A percentile compares a stretch with the other conserved stretches of the same genome.
phyloP scores from a whole-genome alignment of 2,113 vertebrate species.

The Nettapus auritus region DNA sequence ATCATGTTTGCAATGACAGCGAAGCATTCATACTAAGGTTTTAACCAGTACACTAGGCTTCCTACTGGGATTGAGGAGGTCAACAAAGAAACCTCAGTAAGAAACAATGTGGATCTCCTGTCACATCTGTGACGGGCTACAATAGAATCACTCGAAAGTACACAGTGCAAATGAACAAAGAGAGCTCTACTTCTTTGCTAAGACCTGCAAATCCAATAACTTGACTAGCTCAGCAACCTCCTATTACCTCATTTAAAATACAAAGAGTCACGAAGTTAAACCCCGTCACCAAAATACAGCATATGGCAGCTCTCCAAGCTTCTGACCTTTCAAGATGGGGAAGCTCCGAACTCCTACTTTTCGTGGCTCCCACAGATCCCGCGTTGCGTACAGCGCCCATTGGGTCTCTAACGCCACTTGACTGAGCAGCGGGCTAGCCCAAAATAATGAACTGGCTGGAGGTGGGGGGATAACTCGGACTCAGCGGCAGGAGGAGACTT shows the following conservation, averaged over 20 bases:
- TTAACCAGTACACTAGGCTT: neutral
- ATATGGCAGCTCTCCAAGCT: neutral
- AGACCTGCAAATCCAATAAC: constrained; percentile 13
- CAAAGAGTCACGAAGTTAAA: neutral
- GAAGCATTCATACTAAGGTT: neutral
- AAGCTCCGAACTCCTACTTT: neutral
- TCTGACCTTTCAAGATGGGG: neutral
- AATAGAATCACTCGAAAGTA: neutral
- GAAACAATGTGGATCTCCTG: neutral
- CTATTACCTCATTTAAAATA: neutral
- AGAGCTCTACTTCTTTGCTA: neutral
- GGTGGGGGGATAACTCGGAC: neutral
- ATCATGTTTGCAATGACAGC: neutral
- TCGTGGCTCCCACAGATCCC: neutral
- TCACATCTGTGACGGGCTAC: neutral
- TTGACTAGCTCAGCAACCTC: neutral
- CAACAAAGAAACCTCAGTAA: neutral
- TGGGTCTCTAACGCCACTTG: neutral
- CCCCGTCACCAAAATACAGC: neutral
- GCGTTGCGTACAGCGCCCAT: neutral
- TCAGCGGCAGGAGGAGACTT: neutral
- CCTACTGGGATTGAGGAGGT: neutral
- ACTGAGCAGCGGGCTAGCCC: neutral
- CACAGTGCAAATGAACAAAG: neutral
- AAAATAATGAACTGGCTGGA: neutral